Percentiles rank a stretch among this genome's conserved stretches.
Evolutionary conservation across 2,888 invertebrate species (phyloP).

Genomic region (Brenthis ino): DNA sequence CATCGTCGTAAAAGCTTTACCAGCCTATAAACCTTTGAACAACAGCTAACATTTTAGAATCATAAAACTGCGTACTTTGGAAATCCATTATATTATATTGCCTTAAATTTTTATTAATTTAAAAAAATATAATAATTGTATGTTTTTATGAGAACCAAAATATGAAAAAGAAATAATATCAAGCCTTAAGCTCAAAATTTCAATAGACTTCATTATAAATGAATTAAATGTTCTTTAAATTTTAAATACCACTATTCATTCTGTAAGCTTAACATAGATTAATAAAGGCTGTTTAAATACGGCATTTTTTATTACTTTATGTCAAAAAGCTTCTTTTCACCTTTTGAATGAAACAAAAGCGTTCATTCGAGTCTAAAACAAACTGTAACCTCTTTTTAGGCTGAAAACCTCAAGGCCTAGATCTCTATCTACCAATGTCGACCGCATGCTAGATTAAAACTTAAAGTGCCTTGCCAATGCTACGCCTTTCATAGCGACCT

Average conservation of each 20-base stretch:
- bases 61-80: background rate
- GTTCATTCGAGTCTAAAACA: slow-evolving; percentile 9
- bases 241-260: too few species aligned
- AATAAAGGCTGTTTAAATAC: slow-evolving; percentile 3
- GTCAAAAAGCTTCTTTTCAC: background rate
- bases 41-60: slow-evolving; percentile 4
- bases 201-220: too few species aligned
- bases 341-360: slow-evolving; percentile 7
- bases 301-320: background rate
- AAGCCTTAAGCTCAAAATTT: too few species aligned
- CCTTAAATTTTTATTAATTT: too few species aligned
- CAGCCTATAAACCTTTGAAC: background rate
- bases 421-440: slow-evolving; percentile 20
- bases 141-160: too few species aligned
- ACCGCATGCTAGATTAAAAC: slow-evolving; percentile 23
- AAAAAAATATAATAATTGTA: too few species aligned
- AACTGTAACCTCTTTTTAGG: slow-evolving; percentile 16
- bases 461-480: slow-evolving; percentile 22
- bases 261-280: too few species aligned
- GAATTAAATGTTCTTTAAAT: too few species aligned
- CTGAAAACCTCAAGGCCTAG: slow-evolving; percentile 20
- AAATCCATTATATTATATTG: background rate
- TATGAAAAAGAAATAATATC: too few species aligned
- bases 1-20: slow-evolving; percentile 8
- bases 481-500: slow-evolving; percentile 13